Evolutionary conservation across 2,888 invertebrate genomes (phyloP).

Genomic region (Melanophora roralis): DNA sequence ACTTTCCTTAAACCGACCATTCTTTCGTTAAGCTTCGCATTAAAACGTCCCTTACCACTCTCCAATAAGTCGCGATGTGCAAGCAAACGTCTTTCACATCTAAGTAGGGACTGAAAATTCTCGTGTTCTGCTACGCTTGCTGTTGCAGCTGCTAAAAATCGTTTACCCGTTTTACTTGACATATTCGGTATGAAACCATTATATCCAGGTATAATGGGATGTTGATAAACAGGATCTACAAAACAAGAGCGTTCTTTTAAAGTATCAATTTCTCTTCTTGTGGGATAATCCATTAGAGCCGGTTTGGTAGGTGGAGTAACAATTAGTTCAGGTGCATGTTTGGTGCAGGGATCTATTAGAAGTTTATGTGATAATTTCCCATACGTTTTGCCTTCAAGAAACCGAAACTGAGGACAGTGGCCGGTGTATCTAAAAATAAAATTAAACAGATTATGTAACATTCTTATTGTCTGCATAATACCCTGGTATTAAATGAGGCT

Average conservation of each 20-base stretch:
- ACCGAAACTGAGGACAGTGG: conserved; percentile 86
- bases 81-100: conserved; percentile 77
- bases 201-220: conserved; percentile 86
- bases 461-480: conserved; percentile 69
- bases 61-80: conserved; percentile 70
- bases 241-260: conserved; percentile 82
- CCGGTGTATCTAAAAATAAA: conserved; percentile 82
- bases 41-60: conserved; percentile 68
- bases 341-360: conserved; percentile 84
- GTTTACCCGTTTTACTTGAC: conserved; percentile 83
- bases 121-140: conserved; percentile 86
- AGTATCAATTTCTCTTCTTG: conserved; percentile 82
- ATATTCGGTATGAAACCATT: conserved; percentile 83
- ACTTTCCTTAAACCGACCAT: conserved; percentile 61
- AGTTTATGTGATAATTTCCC: conserved; percentile 86
- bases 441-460: no score
- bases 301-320: conserved; percentile 78
- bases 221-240: conserved; percentile 84
- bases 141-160: conserved; percentile 84
- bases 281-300: conserved; percentile 78
- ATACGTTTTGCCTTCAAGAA: conserved; percentile 85
- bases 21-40: conserved; percentile 72
- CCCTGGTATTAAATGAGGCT: conserved; percentile 87
- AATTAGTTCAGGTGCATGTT: conserved; percentile 84
- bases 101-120: conserved; percentile 80